Evolutionary conservation across 2,113 vertebrate genomes (phyloP), one percentile per base, ranked within the genome.

Genomic region (Burhinus oedicnemus): DNA sequence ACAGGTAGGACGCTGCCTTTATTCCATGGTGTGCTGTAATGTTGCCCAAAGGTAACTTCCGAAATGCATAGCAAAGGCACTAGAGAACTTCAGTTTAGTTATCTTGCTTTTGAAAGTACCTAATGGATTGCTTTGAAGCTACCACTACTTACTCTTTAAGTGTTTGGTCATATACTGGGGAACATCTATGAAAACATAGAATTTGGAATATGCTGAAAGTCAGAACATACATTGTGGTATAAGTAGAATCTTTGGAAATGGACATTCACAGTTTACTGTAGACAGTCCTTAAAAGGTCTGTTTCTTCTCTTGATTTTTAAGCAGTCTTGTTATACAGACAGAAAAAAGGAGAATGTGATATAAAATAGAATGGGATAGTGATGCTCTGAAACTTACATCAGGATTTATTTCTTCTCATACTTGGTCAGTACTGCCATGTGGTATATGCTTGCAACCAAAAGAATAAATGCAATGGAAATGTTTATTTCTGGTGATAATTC

Each of bases 1-100:
- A 99, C 99, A 99, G 99, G 99, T 99, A 98, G 91, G 95, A 93
- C 95, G 26, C 25, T 62, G 6, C 5, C 22, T 91, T 80, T 84
- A 22, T 85, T 87, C 25, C 40, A 8, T 13, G 8, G 4, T 58
- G 12, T 65, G 14, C 30, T 72, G 44, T 52, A 79, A 36, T 2
- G 0, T n/a, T 89, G 36, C 21, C 23, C 14, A 19, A 47, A 71
- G 15, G 11, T 72, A 38, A n/a, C 27, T 60, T 38, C 4, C 26
- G 40, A 70, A 93, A 52, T 13, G 26, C 6, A 15, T 1, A 36
- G 34, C 23, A 64, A 45, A 62, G 49, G 19, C 25, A 15, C 18
- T 40, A 68, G 36, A 40, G 36, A 84, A 11, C 4, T 62, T 83
- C 27, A 52, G 13, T 11, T 55, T 70, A 20, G 13, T 74, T 70